Percentiles rank a stretch among this genome's conserved stretches.
phyloP scores from a whole-genome alignment of 1,140 invertebrate genomes.

The Dendrolimus punctatus region DNA sequence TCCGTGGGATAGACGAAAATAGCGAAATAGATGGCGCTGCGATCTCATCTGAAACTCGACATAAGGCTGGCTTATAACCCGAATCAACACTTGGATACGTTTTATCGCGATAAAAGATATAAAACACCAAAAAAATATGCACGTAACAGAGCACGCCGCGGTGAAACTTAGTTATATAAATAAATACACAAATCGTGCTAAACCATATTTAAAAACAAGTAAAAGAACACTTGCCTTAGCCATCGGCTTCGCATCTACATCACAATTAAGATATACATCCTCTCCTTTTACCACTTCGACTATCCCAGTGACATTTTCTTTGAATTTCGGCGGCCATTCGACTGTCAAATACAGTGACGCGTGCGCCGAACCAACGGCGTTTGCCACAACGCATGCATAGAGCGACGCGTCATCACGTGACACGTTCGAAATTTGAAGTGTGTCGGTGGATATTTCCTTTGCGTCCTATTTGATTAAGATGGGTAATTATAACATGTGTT shows the following conservation, averaged over 20 bases:
- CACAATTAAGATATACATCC: conserved; percentile 42
- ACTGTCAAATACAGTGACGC: conserved; percentile 29
- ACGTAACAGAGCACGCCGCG: too few species aligned
- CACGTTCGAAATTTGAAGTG: conserved; percentile 35
- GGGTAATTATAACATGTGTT: too few species aligned
- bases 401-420: conserved; percentile 30
- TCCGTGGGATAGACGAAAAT: too few species aligned
- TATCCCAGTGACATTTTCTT: not conserved
- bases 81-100: too few species aligned
- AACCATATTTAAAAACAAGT: not conserved
- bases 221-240: conserved; percentile 39
- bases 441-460: conserved; percentile 29
- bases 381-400: conserved; percentile 51
- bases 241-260: conserved; percentile 48
- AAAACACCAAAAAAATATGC: too few species aligned
- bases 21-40: too few species aligned
- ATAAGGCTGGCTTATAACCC: too few species aligned
- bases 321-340: conserved; percentile 44
- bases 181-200: not conserved
- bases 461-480: conserved; percentile 30
- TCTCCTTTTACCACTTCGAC: conserved; percentile 31
- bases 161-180: too few species aligned
- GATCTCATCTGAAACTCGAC: too few species aligned
- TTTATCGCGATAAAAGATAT: too few species aligned
- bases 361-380: conserved; percentile 31